Evolutionary conservation across 2,888 invertebrate genomes (phyloP).

Genomic region (Rhagonycha lutea): DNA sequence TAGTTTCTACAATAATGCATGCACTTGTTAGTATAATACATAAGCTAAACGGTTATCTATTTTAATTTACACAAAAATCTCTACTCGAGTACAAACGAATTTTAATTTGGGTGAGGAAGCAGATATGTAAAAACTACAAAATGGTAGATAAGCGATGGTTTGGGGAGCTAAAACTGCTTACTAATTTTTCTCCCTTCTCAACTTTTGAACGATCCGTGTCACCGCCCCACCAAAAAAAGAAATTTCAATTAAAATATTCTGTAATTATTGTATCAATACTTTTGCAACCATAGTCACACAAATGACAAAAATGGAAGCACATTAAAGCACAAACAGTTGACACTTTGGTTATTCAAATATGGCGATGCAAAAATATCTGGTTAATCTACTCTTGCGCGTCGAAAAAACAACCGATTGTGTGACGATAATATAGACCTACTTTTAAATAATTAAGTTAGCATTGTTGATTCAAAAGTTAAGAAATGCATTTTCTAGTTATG

Average conservation of each 20-base stretch:
- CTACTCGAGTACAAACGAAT: background rate
- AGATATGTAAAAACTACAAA: background rate
- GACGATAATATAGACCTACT: background rate
- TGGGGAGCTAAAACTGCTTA: background rate
- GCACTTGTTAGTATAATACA: constrained; percentile 29
- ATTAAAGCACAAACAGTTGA: background rate
- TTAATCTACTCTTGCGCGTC: background rate
- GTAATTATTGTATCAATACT: background rate
- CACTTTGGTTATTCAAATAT: background rate
- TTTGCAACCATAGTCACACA: background rate
- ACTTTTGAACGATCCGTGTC: background rate
- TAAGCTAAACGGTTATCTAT: background rate
- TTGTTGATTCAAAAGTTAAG: background rate
- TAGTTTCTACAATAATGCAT: constrained; percentile 58
- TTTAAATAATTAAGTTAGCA: background rate
- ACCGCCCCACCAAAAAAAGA: background rate
- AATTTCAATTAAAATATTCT: background rate
- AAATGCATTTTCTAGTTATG: background rate
- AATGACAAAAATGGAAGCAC: background rate
- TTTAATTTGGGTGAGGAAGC: background rate
- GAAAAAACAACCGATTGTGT: background rate
- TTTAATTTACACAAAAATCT: background rate
- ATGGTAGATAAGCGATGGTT: background rate
- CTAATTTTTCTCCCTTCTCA: background rate
- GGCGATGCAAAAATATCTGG: background rate